These are phyloP conservation scores for Aeoliscus strigatus DNA, from an alignment of 2,797 vertebrate species.

Conservation along the genomic window DNA sequence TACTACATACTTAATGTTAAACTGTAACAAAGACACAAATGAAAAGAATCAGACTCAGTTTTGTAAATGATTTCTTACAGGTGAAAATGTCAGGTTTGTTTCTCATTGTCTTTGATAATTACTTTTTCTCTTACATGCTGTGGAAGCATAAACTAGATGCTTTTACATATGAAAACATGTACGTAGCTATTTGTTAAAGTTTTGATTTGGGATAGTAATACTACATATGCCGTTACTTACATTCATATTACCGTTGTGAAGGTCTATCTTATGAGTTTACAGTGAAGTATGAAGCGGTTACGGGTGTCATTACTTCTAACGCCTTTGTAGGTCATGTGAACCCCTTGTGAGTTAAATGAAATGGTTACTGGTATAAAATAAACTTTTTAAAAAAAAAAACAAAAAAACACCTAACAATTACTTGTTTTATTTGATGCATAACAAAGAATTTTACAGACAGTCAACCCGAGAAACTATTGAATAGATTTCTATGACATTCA, in stretches of 20 bases:
- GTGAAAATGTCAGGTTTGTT: conserved; percentile 43
- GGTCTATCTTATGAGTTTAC: conserved; percentile 36
- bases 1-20: conserved; percentile 58
- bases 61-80: conserved; percentile 65
- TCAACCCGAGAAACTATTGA: no score
- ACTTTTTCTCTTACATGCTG: conserved; percentile 45
- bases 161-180: no score
- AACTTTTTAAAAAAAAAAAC: no score
- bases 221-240: conserved; percentile 17
- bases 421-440: conserved; percentile 15
- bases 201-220: conserved; percentile 19
- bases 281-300: conserved; percentile 35
- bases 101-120: conserved; percentile 57
- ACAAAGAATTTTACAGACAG: no score
- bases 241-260: conserved; percentile 46
- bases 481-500: no score
- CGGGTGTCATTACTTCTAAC: conserved; percentile 30
- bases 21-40: conserved; percentile 46
- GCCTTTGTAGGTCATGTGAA: conserved; percentile 42
- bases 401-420: conserved; percentile 34
- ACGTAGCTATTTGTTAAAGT: conserved; percentile 27
- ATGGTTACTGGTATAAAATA: conserved; percentile 48
- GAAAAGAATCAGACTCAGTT: conserved; percentile 46
- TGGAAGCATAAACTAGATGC: conserved; percentile 27
- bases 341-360: conserved; percentile 46